phyloP scores from a whole-genome alignment of 2,113 vertebrate species.

The Oreotragus oreotragus region DNA sequence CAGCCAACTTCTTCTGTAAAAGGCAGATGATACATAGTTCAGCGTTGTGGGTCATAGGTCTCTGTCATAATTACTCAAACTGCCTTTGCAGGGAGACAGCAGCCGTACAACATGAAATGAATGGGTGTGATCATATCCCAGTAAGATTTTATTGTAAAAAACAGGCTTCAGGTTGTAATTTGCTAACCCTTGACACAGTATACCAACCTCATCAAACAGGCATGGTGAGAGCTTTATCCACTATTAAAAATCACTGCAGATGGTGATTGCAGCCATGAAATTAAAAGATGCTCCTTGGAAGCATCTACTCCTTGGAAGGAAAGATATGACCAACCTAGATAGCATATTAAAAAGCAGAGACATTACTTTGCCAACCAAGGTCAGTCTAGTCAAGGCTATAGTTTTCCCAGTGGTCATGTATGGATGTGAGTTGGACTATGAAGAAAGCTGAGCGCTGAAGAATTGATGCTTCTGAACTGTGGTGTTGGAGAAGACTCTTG shows the following conservation, averaged over 20 bases:
- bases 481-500: too few relatives aligned
- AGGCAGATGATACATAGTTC: neutral
- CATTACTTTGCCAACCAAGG: too few relatives aligned
- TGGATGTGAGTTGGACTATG: too few relatives aligned
- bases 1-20: neutral
- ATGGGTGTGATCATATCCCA: neutral
- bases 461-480: too few relatives aligned
- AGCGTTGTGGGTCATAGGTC: neutral
- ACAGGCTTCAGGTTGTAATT: neutral
- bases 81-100: neutral
- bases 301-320: too few relatives aligned
- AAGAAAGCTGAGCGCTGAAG: accelerated
- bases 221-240: neutral
- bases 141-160: neutral
- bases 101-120: neutral
- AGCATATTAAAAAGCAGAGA: too few relatives aligned
- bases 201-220: neutral
- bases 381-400: too few relatives aligned
- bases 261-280: too few relatives aligned
- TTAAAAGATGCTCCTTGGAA: too few relatives aligned
- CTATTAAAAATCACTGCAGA: neutral
- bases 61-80: neutral
- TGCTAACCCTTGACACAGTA: neutral
- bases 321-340: too few relatives aligned
- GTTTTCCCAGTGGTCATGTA: too few relatives aligned